Evolutionary conservation across 2,797 vertebrate genomes (phyloP).

Genomic region (Phrynocephalus vlangalii): DNA sequence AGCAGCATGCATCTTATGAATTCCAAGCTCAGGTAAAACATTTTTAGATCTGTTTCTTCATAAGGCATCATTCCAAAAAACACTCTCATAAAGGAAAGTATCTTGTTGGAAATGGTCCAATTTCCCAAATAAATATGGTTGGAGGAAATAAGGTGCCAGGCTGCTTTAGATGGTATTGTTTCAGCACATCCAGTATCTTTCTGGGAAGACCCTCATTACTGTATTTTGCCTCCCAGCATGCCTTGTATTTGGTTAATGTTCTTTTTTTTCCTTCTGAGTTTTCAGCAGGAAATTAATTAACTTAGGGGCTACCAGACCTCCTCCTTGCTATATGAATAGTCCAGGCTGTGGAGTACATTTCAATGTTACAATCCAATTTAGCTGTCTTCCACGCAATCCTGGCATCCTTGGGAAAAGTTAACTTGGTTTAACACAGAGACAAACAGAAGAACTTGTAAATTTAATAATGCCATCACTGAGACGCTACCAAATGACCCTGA

Average conservation of each 20-base stretch:
- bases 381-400: conserved; percentile 1
- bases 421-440: conserved; percentile 17
- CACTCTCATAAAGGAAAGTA: background rate
- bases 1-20: background rate
- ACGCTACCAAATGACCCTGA: conserved; percentile 13
- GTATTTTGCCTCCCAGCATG: background rate
- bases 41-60: background rate
- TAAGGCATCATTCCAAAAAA: conserved; percentile 3
- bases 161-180: background rate
- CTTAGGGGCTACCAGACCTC: conserved; percentile 33
- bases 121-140: background rate
- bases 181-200: background rate
- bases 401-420: conserved; percentile 19
- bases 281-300: conserved; percentile 31
- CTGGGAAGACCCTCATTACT: background rate
- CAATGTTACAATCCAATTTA: conserved; percentile 31
- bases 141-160: background rate
- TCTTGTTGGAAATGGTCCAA: background rate
- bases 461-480: conserved; percentile 23
- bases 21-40: background rate
- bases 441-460: conserved; percentile 30
- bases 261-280: background rate
- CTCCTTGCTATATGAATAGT: conserved; percentile 35
- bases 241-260: background rate
- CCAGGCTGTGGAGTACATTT: conserved; percentile 14